phyloP scores from a whole-genome alignment of 2,888 invertebrate species.

The Chrysodeixis includens region DNA sequence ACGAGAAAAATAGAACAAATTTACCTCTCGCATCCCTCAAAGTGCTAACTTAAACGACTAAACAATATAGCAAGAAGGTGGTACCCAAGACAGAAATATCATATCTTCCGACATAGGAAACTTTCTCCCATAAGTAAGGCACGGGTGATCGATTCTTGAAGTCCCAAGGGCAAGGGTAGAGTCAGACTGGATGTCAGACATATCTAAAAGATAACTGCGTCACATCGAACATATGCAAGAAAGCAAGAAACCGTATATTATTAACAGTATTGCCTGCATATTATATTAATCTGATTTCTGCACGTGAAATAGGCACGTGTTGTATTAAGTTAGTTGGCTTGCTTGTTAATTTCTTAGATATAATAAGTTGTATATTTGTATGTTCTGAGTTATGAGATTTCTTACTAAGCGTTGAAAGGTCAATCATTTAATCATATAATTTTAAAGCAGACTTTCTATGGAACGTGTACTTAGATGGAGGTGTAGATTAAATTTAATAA shows the following conservation, averaged over 20 bases:
- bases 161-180: slow-evolving; percentile 60
- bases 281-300: background rate
- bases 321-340: background rate
- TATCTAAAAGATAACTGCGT: slow-evolving; percentile 34
- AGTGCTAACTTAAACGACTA: no score
- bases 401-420: background rate
- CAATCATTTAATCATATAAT: background rate
- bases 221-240: slow-evolving; percentile 13
- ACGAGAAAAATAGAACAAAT: no score
- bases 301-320: slow-evolving; percentile 4
- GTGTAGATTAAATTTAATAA: background rate
- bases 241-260: background rate
- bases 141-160: slow-evolving; percentile 48
- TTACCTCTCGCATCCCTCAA: no score
- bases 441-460: background rate
- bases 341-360: background rate
- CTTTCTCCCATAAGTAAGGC: slow-evolving; percentile 39
- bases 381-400: background rate
- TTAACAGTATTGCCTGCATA: slow-evolving; percentile 9
- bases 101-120: slow-evolving; percentile 26
- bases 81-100: background rate
- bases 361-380: background rate
- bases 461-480: background rate
- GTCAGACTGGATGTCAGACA: slow-evolving; percentile 63
- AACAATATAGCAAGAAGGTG: no score